Percentiles rank a stretch among this genome's conserved stretches.
These are phyloP conservation scores for Oegoconia quadripuncta DNA, from an alignment of 2,888 invertebrate species.

Conservation along the genomic window DNA sequence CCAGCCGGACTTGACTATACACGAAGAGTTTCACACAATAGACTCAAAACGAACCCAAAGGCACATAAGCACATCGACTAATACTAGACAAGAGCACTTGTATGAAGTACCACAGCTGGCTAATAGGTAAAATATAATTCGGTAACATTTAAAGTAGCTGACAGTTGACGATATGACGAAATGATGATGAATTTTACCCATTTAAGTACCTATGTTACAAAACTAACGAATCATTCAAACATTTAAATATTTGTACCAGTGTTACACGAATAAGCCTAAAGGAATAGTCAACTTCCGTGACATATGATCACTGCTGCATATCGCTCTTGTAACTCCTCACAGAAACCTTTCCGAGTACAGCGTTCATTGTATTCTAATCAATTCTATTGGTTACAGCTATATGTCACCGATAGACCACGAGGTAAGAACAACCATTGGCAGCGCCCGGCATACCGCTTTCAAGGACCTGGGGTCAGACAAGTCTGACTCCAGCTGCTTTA, in stretches of 20 bases:
- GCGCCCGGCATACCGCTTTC: slow-evolving; percentile 51
- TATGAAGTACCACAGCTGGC: slow-evolving; percentile 90
- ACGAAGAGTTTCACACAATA: slow-evolving; percentile 86
- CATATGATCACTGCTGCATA: too few species aligned
- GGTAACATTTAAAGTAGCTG: slow-evolving; percentile 1
- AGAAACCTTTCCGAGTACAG: too few species aligned
- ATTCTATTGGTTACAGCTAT: slow-evolving; percentile 47
- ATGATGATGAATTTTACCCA: too few species aligned
- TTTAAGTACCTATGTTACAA: too few species aligned
- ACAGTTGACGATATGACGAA: neutral
- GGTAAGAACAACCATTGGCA: slow-evolving; percentile 55
- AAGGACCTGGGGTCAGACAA: slow-evolving; percentile 62
- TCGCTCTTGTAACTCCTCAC: too few species aligned
- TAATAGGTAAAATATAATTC: slow-evolving; percentile 46
- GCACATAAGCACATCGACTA: slow-evolving; percentile 79
- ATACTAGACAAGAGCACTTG: slow-evolving; percentile 87
- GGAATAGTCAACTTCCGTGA: too few species aligned
- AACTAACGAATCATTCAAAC: neutral
- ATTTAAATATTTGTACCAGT: too few species aligned
- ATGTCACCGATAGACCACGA: slow-evolving; percentile 71
- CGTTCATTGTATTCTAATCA: too few species aligned
- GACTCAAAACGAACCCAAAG: slow-evolving; percentile 80
- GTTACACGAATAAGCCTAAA: too few species aligned
- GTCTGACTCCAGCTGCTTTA: slow-evolving; percentile 75
- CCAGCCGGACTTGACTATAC: slow-evolving; percentile 89